A percentile compares a stretch with the other conserved stretches of the same genome.
Conservation (phyloP, 2,797 vertebrate species). For the Oceanodroma leucorhoa region DNA sequence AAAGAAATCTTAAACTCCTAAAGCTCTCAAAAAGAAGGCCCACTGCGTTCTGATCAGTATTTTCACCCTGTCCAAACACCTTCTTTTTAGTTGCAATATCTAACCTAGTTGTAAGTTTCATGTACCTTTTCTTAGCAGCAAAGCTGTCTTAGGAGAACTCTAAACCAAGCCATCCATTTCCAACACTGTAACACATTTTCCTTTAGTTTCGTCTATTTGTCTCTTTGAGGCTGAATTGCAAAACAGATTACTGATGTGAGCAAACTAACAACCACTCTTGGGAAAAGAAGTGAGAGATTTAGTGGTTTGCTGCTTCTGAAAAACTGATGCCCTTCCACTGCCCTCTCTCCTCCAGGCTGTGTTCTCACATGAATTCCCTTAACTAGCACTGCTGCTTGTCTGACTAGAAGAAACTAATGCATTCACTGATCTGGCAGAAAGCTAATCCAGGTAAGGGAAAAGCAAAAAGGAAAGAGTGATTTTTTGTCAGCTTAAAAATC, state of each 20-base stretch:
- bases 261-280: background rate
- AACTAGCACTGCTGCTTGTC: background rate
- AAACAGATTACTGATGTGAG: background rate
- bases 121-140: background rate
- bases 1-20: background rate
- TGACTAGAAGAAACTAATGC: background rate
- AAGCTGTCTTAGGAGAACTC: background rate
- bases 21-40: background rate
- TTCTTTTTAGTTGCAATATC: background rate
- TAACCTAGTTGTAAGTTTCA: background rate
- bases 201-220: background rate
- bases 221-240: background rate
- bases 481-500: background rate
- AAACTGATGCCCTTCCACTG: background rate
- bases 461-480: background rate
- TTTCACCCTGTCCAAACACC: background rate
- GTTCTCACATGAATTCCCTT: background rate
- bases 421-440: background rate
- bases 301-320: background rate
- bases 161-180: background rate
- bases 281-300: background rate
- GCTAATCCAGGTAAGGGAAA: background rate
- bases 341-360: background rate
- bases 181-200: background rate
- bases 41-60: background rate